Evolutionary conservation across 2,888 invertebrate genomes (phyloP), one percentile per base, ranked within the genome.

Genomic region (Microctonus aethiopoides): DNA sequence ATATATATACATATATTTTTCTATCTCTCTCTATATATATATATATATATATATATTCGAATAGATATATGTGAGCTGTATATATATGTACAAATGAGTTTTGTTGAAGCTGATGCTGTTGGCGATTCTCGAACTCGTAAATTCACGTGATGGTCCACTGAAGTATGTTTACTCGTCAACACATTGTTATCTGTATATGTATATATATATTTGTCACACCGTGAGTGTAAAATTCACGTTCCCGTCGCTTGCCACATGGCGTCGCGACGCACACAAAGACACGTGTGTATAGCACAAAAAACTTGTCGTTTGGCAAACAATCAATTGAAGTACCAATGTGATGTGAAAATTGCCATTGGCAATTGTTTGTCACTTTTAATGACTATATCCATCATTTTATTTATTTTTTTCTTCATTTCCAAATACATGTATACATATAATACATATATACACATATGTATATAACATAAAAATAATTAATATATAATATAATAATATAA

Each of bases 201-300:
- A 57, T 57, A 29, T 62, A 62, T 16, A 11, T 62, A 60, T 29
- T 5, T 39, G 77, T 22, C 13, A 39, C 39, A 29, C 24, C 7
- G 46, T 26, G 16, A 20, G 26, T 39, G 68, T 76, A 73, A 75
- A 76, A 78, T 77, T 72, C 16, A 46, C 6, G 72, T 71, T 24
- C 68, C 65, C 75, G 76, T 68, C 83, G 83, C 77, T 77, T 78
- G 84, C 83, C 84, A 83, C 81, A 83, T 83, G 84, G 81, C 79
- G 77, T 75, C 62, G 56, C 61, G 60, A 60, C 24, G 39, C 39
- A 36, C 24, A 39, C 11, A 26, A 79, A 74, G 79, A 74, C 85
- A 85, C 84, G 84, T 24, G 77, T 72, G 72, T 74, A n/a, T n/a
- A n/a, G n/a, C 71, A 78, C 79, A 78, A 79, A 79, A 78, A 79